Conservation (phyloP, 2,113 vertebrate genomes). For the Melanerpes formicivorus region DNA sequence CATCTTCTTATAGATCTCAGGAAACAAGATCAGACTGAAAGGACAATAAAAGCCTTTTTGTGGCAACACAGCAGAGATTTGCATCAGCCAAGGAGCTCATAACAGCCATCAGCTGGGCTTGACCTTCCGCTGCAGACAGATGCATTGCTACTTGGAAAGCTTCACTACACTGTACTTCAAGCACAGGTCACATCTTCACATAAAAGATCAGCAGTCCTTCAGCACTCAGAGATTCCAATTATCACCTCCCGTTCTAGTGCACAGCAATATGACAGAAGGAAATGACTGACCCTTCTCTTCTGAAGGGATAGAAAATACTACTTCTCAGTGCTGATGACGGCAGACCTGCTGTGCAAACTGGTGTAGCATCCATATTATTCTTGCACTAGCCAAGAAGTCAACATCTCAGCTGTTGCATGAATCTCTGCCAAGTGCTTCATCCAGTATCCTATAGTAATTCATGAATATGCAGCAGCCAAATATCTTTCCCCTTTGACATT, state of each 20-base stretch:
- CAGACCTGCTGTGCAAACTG: constrained; percentile 9
- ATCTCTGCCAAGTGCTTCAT: constrained; percentile 18
- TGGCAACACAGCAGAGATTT: neutral
- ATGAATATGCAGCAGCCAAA: constrained; percentile 44
- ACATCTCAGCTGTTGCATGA: constrained; percentile 32
- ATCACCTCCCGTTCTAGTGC: neutral
- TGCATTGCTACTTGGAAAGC: neutral
- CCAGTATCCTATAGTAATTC: neutral
- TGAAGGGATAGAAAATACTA: neutral
- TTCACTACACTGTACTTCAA: neutral
- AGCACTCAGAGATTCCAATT: neutral
- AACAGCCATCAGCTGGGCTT: neutral
- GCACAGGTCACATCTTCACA: neutral
- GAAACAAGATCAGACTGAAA: neutral
- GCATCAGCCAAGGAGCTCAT: neutral
- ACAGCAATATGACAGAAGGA: neutral
- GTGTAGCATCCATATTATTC: neutral
- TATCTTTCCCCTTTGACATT: constrained; percentile 32
- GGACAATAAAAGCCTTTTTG: neutral
- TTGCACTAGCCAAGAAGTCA: constrained; percentile 36
- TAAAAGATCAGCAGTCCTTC: neutral
- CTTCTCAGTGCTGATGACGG: neutral
- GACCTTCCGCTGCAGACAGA: neutral
- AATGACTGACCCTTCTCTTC: neutral
- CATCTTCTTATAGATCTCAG: neutral